A percentile compares a stretch with the other conserved stretches of the same genome.
Evolutionary conservation across 2,113 vertebrate genomes (phyloP).

Genomic region (Chunga burmeisteri): DNA sequence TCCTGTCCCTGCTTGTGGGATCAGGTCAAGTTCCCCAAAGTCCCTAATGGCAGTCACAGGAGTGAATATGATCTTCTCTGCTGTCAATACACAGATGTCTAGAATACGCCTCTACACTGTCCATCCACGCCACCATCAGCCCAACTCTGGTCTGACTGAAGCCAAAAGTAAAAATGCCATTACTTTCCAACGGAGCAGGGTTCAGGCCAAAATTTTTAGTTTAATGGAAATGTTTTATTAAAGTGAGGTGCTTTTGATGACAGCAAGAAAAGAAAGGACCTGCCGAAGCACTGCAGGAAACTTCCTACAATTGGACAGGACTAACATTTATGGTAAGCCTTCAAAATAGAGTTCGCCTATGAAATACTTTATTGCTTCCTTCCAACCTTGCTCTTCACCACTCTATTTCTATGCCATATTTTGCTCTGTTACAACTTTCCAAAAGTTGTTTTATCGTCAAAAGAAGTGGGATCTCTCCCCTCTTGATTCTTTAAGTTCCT

Average conservation of each 20-base stretch:
- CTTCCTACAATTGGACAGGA: neutral
- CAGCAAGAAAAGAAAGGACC: neutral
- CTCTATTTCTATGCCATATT: neutral
- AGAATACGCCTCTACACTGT: neutral
- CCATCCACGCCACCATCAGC: neutral
- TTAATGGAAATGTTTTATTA: neutral
- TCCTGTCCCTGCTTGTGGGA: neutral
- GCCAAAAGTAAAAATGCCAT: neutral
- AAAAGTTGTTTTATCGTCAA: neutral
- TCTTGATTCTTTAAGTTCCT: neutral
- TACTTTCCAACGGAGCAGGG: neutral
- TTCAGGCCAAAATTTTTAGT: neutral
- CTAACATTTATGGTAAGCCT: neutral
- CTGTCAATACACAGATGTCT: fast-evolving
- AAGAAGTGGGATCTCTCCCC: neutral
- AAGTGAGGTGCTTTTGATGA: neutral
- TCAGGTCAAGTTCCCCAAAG: neutral
- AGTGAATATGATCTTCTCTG: neutral
- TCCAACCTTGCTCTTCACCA: neutral
- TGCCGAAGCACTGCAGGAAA: neutral
- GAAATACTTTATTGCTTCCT: neutral
- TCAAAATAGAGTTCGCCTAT: neutral
- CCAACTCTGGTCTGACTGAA: neutral
- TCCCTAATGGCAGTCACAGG: neutral
- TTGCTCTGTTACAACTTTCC: neutral